Evolutionary conservation across 37 sponge, comb jelly and placozoan species (phyloP).

Genomic region (Theonella swinhoei): DNA sequence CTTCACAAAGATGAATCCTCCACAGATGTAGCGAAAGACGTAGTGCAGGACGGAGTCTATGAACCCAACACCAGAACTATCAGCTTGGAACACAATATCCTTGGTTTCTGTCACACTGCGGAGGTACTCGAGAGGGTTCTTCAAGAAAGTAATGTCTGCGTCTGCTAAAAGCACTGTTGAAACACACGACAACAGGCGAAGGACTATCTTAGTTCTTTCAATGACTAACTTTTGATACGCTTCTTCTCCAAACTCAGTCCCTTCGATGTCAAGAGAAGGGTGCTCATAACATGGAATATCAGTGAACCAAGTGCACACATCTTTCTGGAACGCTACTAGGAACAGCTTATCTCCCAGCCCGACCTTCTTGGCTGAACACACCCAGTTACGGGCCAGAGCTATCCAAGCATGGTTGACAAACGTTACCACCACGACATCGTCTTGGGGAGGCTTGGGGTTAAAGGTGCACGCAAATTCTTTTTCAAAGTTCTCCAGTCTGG

Average conservation of each 20-base stretch:
- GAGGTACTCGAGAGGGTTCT: slow-evolving; percentile 31
- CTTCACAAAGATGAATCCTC: slow-evolving; percentile 51
- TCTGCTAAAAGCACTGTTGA: slow-evolving; percentile 23
- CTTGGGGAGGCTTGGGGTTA: background rate
- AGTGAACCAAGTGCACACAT: slow-evolving; percentile 26
- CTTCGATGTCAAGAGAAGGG: background rate
- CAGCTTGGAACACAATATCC: slow-evolving; percentile 54
- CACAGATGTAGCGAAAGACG: slow-evolving; percentile 58
- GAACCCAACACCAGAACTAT: slow-evolving; percentile 28
- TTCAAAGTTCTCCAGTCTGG: background rate
- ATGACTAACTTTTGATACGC: slow-evolving; percentile 51
- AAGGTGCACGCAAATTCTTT: slow-evolving; percentile 24
- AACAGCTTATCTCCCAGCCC: slow-evolving; percentile 29
- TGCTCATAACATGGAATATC: slow-evolving; percentile 35
- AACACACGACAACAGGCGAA: slow-evolving; percentile 23
- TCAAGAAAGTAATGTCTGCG: slow-evolving; percentile 40
- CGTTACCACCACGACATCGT: slow-evolving; percentile 32
- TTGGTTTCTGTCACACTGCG: background rate
- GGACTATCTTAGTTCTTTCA: slow-evolving; percentile 47
- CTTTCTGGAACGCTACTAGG: slow-evolving; percentile 23
- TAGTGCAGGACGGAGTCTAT: slow-evolving; percentile 21
- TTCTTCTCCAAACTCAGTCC: slow-evolving; percentile 25
- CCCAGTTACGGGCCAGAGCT: slow-evolving; percentile 36
- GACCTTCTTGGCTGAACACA: slow-evolving; percentile 54
- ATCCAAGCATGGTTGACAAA: slow-evolving; percentile 49